Evolutionary conservation across 2,113 vertebrate species (phyloP).

Genomic region (Eurystomus gularis): DNA sequence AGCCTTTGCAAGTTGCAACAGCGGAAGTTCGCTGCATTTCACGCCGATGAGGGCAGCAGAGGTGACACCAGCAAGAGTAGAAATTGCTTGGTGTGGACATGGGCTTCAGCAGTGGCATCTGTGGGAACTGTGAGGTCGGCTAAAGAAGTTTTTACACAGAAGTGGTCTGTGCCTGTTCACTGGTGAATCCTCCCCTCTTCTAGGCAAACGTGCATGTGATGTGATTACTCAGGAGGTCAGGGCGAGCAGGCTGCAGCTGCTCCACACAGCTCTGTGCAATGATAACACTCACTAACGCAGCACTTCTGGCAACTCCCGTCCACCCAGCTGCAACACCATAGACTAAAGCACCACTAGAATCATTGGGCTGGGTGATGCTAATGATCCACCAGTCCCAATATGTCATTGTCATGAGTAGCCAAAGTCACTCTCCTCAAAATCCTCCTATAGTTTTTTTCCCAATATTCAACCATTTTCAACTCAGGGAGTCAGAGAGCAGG

Average conservation of each 20-base stretch:
- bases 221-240: too few species aligned
- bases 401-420: not conserved
- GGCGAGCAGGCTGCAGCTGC: not conserved
- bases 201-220: not conserved
- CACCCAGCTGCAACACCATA: not conserved
- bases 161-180: not conserved
- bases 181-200: not conserved
- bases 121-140: not conserved
- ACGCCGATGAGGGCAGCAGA: not conserved
- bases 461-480: not conserved
- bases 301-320: not conserved
- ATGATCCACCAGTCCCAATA: not conserved
- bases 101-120: not conserved
- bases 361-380: not conserved
- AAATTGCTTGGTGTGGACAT: not conserved
- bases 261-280: not conserved
- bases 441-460: not conserved
- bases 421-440: not conserved
- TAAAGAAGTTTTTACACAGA: not conserved
- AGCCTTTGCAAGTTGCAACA: not conserved
- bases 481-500: not conserved
- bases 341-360: not conserved
- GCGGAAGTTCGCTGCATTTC: rapidly evolving
- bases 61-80: not conserved
- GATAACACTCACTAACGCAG: not conserved